phyloP scores from a whole-genome alignment of 1,140 invertebrate species.

The Nasonia giraulti region DNA sequence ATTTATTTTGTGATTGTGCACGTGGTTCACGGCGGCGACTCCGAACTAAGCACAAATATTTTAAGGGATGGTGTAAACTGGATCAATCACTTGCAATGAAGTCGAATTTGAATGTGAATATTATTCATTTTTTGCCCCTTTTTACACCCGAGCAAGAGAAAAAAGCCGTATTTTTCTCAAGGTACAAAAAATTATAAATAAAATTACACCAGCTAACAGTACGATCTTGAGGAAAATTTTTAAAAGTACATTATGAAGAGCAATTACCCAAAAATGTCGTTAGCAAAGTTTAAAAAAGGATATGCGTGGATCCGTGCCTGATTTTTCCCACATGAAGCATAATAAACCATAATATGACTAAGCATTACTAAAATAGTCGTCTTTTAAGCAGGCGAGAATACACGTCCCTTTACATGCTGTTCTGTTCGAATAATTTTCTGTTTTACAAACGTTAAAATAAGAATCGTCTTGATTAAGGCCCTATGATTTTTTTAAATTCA shows the following conservation, averaged over 20 bases:
- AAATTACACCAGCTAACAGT: constrained; percentile 13
- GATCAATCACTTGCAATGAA: constrained; percentile 47
- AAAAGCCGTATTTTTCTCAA: constrained; percentile 38
- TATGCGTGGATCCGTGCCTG: constrained; percentile 47
- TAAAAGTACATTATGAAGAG: constrained; percentile 42
- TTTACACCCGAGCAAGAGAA: constrained; percentile 20
- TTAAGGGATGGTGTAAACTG: constrained; percentile 43
- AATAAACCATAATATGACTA: constrained; percentile 28
- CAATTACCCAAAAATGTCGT: constrained; percentile 38
- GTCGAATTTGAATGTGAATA: constrained; percentile 45
- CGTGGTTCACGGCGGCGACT: constrained; percentile 38
- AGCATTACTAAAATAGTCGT: constrained; percentile 36
- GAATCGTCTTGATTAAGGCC: constrained; percentile 50
- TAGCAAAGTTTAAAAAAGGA: constrained; percentile 22
- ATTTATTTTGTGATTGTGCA: constrained; percentile 39
- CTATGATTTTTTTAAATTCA: constrained; percentile 21
- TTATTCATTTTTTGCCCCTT: constrained; percentile 33
- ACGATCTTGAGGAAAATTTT: constrained; percentile 32
- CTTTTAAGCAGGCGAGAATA: constrained; percentile 29
- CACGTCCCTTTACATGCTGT: constrained; percentile 38
- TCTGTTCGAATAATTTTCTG: constrained; percentile 49
- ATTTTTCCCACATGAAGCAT: constrained; percentile 34
- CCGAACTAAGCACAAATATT: constrained; percentile 50
- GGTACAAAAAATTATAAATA: neutral
- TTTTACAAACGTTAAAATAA: constrained; percentile 47